Evolutionary conservation across 2,113 vertebrate genomes (phyloP).

Genomic region (Saimiri boliviensis): DNA sequence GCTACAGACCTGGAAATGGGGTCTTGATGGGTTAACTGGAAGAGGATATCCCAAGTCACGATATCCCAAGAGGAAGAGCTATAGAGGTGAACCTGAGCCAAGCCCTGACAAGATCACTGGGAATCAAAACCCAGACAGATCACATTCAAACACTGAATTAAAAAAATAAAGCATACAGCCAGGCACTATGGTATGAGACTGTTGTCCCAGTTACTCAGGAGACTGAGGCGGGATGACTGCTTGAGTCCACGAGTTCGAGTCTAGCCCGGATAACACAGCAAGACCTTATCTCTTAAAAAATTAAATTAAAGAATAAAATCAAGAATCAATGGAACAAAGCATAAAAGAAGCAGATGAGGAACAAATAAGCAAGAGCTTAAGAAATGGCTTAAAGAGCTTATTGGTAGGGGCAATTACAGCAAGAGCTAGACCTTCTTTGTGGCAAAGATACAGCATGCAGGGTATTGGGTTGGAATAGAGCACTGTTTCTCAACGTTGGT

Average conservation of each 20-base stretch:
- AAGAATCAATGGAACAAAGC: not conserved
- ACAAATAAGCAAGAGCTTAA: not conserved
- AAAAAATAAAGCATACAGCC: not conserved
- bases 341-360: not conserved
- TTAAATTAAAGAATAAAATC: not conserved
- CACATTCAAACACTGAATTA: not conserved
- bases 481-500: not conserved
- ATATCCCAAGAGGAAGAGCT: not conserved
- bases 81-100: not conserved
- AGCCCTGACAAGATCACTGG: not conserved
- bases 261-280: not conserved
- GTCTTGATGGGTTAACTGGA: not conserved
- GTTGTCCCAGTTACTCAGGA: not conserved
- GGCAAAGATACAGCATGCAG: accelerated
- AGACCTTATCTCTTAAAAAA: not conserved
- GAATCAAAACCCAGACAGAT: not conserved
- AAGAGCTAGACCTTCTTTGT: not conserved
- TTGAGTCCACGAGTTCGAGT: not conserved
- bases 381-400: not conserved
- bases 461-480: too few relatives aligned
- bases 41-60: not conserved
- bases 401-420: accelerated
- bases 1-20: not conserved
- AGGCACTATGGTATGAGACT: not conserved
- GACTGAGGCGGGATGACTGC: not conserved